Evolutionary conservation across 2,113 vertebrate genomes (phyloP).

Genomic region (Phalacrocorax pelagicus): DNA sequence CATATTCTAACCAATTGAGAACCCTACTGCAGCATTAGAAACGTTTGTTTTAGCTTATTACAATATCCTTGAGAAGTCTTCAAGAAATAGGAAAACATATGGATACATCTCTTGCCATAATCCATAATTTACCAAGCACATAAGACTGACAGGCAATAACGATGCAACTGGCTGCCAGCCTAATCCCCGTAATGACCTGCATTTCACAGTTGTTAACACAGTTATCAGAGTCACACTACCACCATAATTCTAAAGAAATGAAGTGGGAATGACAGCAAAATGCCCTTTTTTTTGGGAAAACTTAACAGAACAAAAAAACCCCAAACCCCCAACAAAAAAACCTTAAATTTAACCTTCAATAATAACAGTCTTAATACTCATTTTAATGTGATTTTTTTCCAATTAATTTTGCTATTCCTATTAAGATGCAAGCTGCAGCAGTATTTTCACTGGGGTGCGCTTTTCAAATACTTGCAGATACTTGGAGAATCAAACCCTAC

Average conservation of each 20-base stretch:
- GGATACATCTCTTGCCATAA: neutral
- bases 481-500: neutral
- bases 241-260: neutral
- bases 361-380: neutral
- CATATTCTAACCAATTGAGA: neutral
- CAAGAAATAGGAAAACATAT: neutral
- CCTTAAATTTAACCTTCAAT: neutral
- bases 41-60: constrained; percentile 12
- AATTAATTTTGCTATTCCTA: neutral
- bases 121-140: neutral
- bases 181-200: neutral
- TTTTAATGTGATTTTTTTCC: neutral
- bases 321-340: neutral
- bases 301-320: neutral
- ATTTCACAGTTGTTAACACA: constrained; percentile 31
- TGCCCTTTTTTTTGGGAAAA: neutral
- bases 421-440: neutral
- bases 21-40: neutral
- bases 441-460: neutral
- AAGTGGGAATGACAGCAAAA: neutral
- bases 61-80: constrained; percentile 4
- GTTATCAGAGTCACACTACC: neutral
- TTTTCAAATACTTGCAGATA: neutral
- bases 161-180: neutral
- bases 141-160: neutral